These are phyloP conservation scores for Macrophya alboannulata DNA, from an alignment of 2,888 invertebrate genomes.

Conservation along the genomic window DNA sequence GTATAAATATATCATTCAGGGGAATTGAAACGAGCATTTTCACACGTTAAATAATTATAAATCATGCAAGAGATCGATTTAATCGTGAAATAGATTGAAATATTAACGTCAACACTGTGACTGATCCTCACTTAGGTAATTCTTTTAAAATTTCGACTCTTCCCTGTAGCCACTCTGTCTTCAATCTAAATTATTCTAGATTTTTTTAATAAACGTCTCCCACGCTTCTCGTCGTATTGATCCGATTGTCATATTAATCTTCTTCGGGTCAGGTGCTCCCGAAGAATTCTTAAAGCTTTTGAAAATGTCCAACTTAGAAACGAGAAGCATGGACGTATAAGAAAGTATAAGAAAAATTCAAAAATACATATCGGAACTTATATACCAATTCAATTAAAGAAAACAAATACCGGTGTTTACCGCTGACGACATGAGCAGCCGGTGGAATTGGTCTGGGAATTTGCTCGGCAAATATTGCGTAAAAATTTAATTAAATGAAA, in stretches of 20 bases:
- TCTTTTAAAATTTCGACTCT: background rate
- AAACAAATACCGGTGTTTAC: conserved; percentile 68
- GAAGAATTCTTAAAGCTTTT: conserved; percentile 47
- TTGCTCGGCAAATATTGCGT: conserved; percentile 67
- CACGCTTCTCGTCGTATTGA: conserved; percentile 60
- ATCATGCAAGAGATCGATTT: conserved; percentile 17
- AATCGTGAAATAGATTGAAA: conserved; percentile 29
- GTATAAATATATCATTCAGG: no score
- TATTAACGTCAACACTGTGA: conserved; percentile 40
- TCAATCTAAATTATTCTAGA: conserved; percentile 55
- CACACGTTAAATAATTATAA: background rate
- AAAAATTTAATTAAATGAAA: conserved; percentile 69
- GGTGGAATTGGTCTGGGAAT: conserved; percentile 66
- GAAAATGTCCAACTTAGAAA: conserved; percentile 56
- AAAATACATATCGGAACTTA: conserved; percentile 55
- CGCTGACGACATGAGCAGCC: conserved; percentile 63
- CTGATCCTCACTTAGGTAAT: conserved; percentile 23
- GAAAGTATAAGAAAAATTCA: conserved; percentile 49
- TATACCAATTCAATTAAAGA: conserved; percentile 69
- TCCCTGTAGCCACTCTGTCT: background rate
- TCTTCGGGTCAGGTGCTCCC: background rate
- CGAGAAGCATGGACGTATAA: conserved; percentile 29
- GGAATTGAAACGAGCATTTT: background rate
- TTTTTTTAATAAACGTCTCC: conserved; percentile 59
- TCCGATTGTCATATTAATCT: conserved; percentile 48